Evolutionary conservation across 2,113 vertebrate genomes (phyloP).

Genomic region (Clupea harengus): DNA sequence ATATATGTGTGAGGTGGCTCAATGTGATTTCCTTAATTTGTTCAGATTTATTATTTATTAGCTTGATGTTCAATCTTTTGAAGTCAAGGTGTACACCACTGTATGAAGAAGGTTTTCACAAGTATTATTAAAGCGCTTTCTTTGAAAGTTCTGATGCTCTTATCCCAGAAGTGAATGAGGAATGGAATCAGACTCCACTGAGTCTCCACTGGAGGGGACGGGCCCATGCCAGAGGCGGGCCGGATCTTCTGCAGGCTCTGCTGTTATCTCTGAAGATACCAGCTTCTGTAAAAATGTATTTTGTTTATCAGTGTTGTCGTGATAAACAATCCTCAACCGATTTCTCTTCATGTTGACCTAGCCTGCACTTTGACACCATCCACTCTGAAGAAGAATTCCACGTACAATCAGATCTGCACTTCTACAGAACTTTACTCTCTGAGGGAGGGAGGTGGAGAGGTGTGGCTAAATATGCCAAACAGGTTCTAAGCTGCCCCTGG

Average conservation of each 20-base stretch:
- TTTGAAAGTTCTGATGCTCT: too few relatives aligned
- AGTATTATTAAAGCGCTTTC: neutral
- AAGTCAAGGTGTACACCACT: neutral
- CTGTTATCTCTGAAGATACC: neutral
- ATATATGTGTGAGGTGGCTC: neutral
- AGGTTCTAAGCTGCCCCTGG: conserved; percentile 70
- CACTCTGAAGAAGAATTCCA: neutral
- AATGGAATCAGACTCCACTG: neutral
- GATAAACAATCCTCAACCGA: conserved; percentile 29
- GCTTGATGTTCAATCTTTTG: neutral
- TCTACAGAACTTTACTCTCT: conserved; percentile 38
- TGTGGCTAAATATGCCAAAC: conserved; percentile 72
- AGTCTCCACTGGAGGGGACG: too few relatives aligned
- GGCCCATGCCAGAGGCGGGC: too few relatives aligned
- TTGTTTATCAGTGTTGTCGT: neutral
- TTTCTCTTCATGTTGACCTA: neutral
- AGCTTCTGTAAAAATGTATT: neutral
- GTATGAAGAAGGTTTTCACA: neutral
- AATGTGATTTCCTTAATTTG: neutral
- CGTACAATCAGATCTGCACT: too few relatives aligned
- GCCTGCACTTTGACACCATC: neutral
- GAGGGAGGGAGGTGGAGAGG: conserved; percentile 47
- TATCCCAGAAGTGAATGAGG: too few relatives aligned
- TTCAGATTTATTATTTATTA: neutral
- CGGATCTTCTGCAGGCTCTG: too few relatives aligned